These are phyloP conservation scores for Muscicapa adusta DNA, from an alignment of 2,113 vertebrate genomes.

Conservation along the genomic window DNA sequence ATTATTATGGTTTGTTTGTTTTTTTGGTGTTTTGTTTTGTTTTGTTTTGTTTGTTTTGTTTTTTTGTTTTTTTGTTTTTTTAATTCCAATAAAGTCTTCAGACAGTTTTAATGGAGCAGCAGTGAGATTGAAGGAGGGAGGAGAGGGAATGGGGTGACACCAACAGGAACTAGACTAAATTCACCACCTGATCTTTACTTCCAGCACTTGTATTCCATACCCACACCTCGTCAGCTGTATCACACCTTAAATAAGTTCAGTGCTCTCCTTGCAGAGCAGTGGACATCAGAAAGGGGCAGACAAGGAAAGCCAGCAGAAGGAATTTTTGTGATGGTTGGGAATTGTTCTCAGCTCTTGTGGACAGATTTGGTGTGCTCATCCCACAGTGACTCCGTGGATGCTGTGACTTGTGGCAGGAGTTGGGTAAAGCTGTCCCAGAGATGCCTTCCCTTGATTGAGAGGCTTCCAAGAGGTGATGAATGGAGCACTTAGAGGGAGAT, in stretches of 20 bases:
- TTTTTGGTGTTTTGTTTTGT: too few relatives aligned
- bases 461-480: not conserved
- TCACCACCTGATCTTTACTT: not conserved
- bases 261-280: not conserved
- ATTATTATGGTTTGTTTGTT: not conserved
- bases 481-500: not conserved
- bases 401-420: not conserved
- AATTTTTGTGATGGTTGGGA: not conserved
- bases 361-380: not conserved
- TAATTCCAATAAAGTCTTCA: not conserved
- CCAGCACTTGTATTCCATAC: not conserved
- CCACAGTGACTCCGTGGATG: accelerated
- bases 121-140: not conserved
- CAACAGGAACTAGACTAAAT: not conserved
- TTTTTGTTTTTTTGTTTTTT: too few relatives aligned
- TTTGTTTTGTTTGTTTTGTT: too few relatives aligned
- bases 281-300: not conserved
- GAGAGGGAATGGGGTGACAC: not conserved
- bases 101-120: not conserved
- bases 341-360: not conserved
- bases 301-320: not conserved
- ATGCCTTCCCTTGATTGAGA: not conserved
- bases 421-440: not conserved
- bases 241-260: not conserved
- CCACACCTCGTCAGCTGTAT: not conserved